Evolutionary conservation across 2,888 invertebrate species (phyloP).

Genomic region (Pristionchus maxplancki): DNA sequence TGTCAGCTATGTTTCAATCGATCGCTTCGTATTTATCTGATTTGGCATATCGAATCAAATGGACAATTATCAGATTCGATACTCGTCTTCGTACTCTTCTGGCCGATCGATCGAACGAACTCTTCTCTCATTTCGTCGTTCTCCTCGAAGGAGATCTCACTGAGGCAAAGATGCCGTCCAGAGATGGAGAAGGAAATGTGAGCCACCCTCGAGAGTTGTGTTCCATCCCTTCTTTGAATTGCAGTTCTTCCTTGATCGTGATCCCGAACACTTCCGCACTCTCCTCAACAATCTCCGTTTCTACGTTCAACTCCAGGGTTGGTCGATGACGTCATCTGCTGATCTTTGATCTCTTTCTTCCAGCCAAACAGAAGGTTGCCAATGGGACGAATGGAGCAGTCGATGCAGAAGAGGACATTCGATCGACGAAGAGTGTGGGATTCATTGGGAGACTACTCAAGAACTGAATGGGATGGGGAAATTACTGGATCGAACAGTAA

Average conservation of each 20-base stretch:
- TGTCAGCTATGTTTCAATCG: no score
- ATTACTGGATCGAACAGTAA: not conserved
- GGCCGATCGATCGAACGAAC: slow-evolving; percentile 51
- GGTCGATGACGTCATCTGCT: not conserved
- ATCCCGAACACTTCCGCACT: slow-evolving; percentile 55
- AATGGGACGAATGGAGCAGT: slow-evolving; percentile 47
- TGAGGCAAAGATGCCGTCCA: slow-evolving; percentile 43
- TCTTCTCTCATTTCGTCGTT: slow-evolving; percentile 49
- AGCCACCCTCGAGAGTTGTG: not conserved
- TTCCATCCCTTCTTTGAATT: no score
- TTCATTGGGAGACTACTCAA: slow-evolving; percentile 48
- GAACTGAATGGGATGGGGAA: slow-evolving; percentile 9
- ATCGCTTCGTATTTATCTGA: no score
- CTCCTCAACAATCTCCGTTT: slow-evolving; percentile 55
- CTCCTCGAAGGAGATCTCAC: slow-evolving; percentile 45
- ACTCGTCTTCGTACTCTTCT: slow-evolving; percentile 50
- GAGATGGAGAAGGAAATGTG: slow-evolving; percentile 50
- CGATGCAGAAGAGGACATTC: slow-evolving; percentile 40
- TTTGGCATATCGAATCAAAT: not conserved
- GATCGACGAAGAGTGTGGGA: slow-evolving; percentile 45
- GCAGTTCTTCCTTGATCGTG: slow-evolving; percentile 55
- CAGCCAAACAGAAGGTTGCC: slow-evolving; percentile 40
- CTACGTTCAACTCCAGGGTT: slow-evolving; percentile 51
- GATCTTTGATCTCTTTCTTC: not conserved
- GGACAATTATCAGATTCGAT: slow-evolving; percentile 26